Conservation (phyloP, 2,888 invertebrate genomes). For the Drosophila limbata region DNA sequence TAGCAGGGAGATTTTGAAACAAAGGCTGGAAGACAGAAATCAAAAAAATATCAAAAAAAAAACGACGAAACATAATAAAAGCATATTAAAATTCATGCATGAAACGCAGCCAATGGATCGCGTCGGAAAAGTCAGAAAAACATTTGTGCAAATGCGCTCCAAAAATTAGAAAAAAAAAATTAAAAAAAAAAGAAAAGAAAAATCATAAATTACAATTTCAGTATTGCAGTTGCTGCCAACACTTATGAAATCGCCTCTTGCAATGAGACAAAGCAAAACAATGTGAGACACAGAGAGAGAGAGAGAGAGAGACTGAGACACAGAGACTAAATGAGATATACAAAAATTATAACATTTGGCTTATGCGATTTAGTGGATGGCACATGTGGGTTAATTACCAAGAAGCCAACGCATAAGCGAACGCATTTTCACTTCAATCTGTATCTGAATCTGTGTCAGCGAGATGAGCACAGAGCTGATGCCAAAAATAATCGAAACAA, state of each 20-base stretch:
- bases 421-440: conserved; percentile 62
- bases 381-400: conserved; percentile 71
- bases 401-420: conserved; percentile 16
- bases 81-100: conserved; percentile 25
- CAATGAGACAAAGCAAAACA: conserved; percentile 9
- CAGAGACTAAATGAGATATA: conserved; percentile 16
- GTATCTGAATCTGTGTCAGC: conserved; percentile 71
- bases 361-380: conserved; percentile 22
- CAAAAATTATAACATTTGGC: conserved; percentile 33
- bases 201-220: conserved; percentile 30
- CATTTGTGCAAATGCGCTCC: conserved; percentile 29
- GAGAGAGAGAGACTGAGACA: conserved; percentile 1
- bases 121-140: conserved; percentile 22
- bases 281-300: neutral
- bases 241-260: conserved; percentile 40
- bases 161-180: conserved; percentile 29
- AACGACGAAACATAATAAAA: conserved; percentile 15
- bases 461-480: conserved; percentile 48
- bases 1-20: conserved; percentile 15
- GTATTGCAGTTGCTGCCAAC: conserved; percentile 13
- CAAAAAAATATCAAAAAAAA: neutral
- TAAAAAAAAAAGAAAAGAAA: conserved; percentile 29
- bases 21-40: conserved; percentile 12
- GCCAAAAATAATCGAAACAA: conserved; percentile 57
- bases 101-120: conserved; percentile 31